Base-by-base conservation (phyloP, 2,888 invertebrate genomes). In the Steromphala cineraria region DNA sequence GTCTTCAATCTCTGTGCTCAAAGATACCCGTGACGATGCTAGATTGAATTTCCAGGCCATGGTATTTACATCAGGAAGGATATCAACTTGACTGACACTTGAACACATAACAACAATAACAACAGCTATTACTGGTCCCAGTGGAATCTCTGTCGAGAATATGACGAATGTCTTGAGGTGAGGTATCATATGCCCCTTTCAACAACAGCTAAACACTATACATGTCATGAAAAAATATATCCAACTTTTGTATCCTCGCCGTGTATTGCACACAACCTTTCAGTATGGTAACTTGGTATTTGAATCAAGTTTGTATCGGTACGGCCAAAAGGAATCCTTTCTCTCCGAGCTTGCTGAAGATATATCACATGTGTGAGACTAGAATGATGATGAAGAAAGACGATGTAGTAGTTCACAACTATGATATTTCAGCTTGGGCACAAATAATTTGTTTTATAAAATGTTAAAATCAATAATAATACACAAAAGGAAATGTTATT, bases 331-430 rank as follows among this genome's bases (percentile, higher is more conserved):
- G 24, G 24, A 62, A 62, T 24, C 62, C 62, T 13, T 62, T 62
- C 62, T 46, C 46, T 46, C 46, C 46, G 46, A 46, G 10, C 46
- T 46, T 46, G 10, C 10, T 46, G 46, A 46, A 46, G 28, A 62
- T 15, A 62, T 62, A 62, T 62, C 62, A 62, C 62, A 62, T 24
- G 17, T 28, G 28, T 28, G 28, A 62, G 62, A 17, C 28, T 62
- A 62, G 62, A 62, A 62, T 62, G 62, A 62, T 28, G 62, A 28
- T 71, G 71, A 71, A 19, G 71, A 71, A 71, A 71, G 71, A 71
- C 71, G 40, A 19, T 31, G 71, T 71, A 71, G 71, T 71, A 36
- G 3, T 21, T 24, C n/a, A 31, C 19, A 19, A n/a, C 28, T 36
- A 24, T 28, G 2, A 13, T 13, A 40, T 36, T 19, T 71, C 71